Percentiles rank a stretch among this genome's conserved stretches.
Conservation (phyloP, 2,888 invertebrate genomes). For the Troilus luridus region DNA sequence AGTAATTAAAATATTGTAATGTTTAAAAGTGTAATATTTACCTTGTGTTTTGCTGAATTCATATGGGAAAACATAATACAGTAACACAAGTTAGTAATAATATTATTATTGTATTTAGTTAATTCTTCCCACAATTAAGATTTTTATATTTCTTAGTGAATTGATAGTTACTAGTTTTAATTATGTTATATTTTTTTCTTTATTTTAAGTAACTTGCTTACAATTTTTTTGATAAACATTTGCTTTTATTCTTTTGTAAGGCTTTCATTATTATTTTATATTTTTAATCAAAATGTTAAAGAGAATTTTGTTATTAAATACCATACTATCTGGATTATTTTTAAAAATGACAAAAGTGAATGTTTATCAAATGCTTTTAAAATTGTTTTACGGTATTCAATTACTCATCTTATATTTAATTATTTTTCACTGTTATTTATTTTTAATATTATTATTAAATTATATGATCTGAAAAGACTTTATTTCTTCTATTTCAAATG, state of each 20-base stretch:
- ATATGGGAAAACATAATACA: too few species aligned
- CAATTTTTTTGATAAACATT: background rate
- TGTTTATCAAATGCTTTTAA: background rate
- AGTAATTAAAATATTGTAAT: too few species aligned
- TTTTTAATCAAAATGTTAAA: background rate
- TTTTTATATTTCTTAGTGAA: too few species aligned
- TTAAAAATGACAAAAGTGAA: background rate
- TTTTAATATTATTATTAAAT: background rate
- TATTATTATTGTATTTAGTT: too few species aligned
- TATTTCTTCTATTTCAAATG: background rate
- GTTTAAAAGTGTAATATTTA: too few species aligned
- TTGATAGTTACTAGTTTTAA: too few species aligned
- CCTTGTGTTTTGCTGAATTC: too few species aligned
- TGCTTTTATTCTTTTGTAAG: background rate
- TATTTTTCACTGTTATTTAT: background rate
- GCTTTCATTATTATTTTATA: background rate
- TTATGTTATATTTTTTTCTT: background rate
- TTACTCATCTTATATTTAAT: background rate
- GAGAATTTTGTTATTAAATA: too few species aligned
- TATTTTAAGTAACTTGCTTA: background rate
- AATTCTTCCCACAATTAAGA: too few species aligned
- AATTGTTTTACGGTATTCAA: background rate
- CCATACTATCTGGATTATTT: too few species aligned
- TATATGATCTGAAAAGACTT: constrained; percentile 5
- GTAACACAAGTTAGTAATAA: too few species aligned